Evolutionary conservation across 2,888 invertebrate species (phyloP).

Genomic region (Eueremaeus valkanovi): DNA sequence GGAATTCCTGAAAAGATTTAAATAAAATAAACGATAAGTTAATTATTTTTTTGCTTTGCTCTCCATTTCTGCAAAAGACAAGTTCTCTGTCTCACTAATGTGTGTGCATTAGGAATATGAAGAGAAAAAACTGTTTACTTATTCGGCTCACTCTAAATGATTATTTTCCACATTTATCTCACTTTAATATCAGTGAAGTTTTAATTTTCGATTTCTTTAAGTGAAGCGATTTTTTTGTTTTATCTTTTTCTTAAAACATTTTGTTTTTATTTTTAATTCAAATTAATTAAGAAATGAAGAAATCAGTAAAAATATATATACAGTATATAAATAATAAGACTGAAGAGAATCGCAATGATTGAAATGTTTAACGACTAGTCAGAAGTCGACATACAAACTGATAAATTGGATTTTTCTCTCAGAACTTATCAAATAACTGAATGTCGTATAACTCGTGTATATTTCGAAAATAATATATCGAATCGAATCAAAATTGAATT

Average conservation of each 20-base stretch:
- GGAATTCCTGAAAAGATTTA: not conserved
- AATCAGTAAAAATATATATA: not conserved
- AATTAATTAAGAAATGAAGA: slow-evolving; percentile 24
- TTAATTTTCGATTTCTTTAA: not conserved
- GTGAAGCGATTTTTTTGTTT: slow-evolving; percentile 15
- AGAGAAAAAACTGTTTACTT: slow-evolving; percentile 9
- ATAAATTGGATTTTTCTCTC: not conserved
- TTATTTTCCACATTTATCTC: not conserved
- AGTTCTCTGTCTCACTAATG: not conserved
- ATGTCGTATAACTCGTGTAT: slow-evolving; percentile 10
- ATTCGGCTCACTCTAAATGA: slow-evolving; percentile 11
- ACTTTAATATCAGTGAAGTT: not conserved
- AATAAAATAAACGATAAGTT: not conserved
- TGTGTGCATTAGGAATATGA: not conserved
- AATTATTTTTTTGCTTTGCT: not conserved
- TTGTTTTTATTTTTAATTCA: not conserved
- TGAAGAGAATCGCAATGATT: not conserved
- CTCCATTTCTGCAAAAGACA: no score
- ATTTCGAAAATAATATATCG: slow-evolving; percentile 23
- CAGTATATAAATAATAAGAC: no score
- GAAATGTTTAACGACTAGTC: slow-evolving; percentile 17
- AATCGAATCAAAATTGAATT: slow-evolving; percentile 30
- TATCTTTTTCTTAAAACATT: not conserved
- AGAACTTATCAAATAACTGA: slow-evolving; percentile 22
- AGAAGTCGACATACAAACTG: not conserved